These are phyloP conservation scores for Brachyistius frenatus DNA, from an alignment of 2,113 vertebrate species.

Conservation along the genomic window DNA sequence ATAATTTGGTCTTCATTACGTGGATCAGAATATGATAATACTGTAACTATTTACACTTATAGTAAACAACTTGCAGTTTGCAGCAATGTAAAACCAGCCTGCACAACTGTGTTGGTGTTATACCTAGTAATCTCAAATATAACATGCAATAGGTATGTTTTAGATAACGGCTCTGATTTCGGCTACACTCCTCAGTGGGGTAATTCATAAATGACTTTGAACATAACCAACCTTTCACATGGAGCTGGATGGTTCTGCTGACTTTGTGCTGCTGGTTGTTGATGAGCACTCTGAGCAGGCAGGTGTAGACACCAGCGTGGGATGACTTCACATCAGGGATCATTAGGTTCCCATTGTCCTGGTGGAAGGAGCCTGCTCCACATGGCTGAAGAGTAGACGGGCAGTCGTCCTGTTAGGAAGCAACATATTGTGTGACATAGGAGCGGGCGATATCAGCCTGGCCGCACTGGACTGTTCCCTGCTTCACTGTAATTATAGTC, in stretches of 20 bases:
- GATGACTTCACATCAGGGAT: slow-evolving; percentile 78
- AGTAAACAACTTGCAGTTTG: no score
- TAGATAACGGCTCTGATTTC: background rate
- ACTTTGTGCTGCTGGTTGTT: slow-evolving; percentile 79
- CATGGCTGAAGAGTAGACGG: slow-evolving; percentile 44
- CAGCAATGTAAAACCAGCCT: no score
- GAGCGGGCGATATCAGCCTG: background rate
- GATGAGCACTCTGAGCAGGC: slow-evolving; percentile 77
- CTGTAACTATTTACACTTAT: no score
- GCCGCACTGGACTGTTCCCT: no score
- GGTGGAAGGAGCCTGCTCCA: slow-evolving; percentile 14
- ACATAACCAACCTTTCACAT: slow-evolving; percentile 80
- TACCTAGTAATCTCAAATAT: no score
- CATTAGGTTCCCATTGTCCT: slow-evolving; percentile 23
- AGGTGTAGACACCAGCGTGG: slow-evolving; percentile 88
- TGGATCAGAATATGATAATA: no score
- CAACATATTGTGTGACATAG: background rate
- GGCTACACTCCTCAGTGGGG: background rate
- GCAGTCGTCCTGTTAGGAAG: slow-evolving; percentile 59
- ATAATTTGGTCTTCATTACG: no score
- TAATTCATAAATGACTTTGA: background rate
- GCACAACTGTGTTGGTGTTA: no score
- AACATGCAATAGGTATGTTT: background rate
- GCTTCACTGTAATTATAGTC: no score
- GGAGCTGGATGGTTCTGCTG: slow-evolving; percentile 84